phyloP scores from a whole-genome alignment of 2,113 vertebrate genomes.

The Entelurus aequoreus region DNA sequence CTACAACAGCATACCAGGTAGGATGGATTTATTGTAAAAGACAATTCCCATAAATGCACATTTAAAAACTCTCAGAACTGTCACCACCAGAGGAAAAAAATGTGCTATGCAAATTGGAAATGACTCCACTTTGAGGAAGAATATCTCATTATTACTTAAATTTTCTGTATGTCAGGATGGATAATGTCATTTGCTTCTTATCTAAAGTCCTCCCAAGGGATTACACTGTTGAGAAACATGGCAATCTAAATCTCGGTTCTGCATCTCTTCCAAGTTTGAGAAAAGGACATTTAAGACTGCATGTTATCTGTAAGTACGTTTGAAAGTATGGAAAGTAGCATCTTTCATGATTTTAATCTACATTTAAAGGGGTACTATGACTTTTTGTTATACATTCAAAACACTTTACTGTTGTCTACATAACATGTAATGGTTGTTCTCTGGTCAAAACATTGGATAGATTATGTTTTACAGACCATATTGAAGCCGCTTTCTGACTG shows the following conservation, averaged over 20 bases:
- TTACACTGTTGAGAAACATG: slow-evolving; percentile 37
- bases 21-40: slow-evolving; percentile 7
- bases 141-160: slow-evolving; percentile 31
- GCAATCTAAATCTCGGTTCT: slow-evolving; percentile 38
- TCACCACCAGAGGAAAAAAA: slow-evolving; percentile 2
- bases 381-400: no score
- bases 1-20: slow-evolving; percentile 69
- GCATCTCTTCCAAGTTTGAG: slow-evolving; percentile 40
- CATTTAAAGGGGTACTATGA: no score
- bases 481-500: no score
- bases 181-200: slow-evolving; percentile 57
- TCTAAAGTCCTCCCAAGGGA: slow-evolving; percentile 49
- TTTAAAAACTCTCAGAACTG: slow-evolving; percentile 5
- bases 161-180: slow-evolving; percentile 42
- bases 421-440: no score
- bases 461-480: no score
- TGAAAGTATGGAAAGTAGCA: slow-evolving; percentile 20
- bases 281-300: slow-evolving; percentile 33
- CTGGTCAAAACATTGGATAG: no score
- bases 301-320: slow-evolving; percentile 44
- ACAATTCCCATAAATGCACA: neutral
- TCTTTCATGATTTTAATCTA: no score
- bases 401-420: no score
- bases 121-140: slow-evolving; percentile 24
- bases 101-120: neutral